Conservation (phyloP, 2,888 invertebrate species). For the Heliconius erato region DNA sequence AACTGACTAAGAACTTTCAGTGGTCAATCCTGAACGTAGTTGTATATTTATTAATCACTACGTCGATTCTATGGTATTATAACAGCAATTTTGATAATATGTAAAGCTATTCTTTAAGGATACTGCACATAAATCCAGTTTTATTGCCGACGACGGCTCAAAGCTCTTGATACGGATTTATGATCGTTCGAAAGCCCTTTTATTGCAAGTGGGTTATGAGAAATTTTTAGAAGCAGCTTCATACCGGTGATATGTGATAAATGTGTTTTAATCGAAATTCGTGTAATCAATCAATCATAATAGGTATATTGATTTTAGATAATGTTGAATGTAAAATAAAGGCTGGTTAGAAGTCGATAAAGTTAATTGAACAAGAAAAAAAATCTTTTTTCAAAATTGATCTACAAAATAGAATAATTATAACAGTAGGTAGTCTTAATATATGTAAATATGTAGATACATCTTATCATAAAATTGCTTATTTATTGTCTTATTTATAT, state of each 20-base stretch:
- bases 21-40: neutral
- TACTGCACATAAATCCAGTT: conserved; percentile 45
- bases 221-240: conserved; percentile 19
- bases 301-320: neutral
- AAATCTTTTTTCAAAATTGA: no score
- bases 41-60: conserved; percentile 9
- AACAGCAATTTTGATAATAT: conserved; percentile 37
- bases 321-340: no score
- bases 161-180: conserved; percentile 49
- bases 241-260: neutral
- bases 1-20: neutral
- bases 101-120: conserved; percentile 43
- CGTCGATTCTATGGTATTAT: conserved; percentile 28
- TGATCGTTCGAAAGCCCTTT: conserved; percentile 43
- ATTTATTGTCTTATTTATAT: no score
- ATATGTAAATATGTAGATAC: no score
- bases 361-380: no score
- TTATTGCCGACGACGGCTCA: conserved; percentile 45
- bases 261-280: neutral
- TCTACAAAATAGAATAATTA: no score
- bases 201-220: conserved; percentile 35
- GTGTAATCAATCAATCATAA: neutral
- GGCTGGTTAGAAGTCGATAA: no score
- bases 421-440: no score
- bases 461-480: no score